Evolutionary conservation across 2,113 vertebrate genomes (phyloP).

Genomic region (Rhadina sibilatrix): DNA sequence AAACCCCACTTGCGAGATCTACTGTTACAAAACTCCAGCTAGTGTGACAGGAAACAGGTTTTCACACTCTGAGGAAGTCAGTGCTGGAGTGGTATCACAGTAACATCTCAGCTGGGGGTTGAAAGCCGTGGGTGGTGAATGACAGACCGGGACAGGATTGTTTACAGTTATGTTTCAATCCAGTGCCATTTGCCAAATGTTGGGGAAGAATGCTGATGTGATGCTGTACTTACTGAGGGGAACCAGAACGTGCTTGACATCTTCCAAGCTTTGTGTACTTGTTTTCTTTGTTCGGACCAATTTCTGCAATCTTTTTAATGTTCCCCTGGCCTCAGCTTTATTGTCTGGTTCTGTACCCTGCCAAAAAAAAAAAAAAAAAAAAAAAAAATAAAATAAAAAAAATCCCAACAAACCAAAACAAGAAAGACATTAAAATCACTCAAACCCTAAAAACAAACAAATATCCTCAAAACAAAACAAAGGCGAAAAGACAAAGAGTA

Average conservation of each 20-base stretch:
- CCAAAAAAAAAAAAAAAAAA: not conserved
- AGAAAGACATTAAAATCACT: not conserved
- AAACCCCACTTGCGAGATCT: not conserved
- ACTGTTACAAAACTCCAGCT: conserved; percentile 20
- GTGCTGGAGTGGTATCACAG: not conserved
- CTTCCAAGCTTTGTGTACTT: conserved; percentile 53
- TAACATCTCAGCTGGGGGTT: not conserved
- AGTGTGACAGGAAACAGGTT: conserved; percentile 23
- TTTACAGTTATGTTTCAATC: conserved; percentile 16
- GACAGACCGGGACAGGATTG: conserved; percentile 34
- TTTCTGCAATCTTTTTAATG: conserved; percentile 79
- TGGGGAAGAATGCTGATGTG: not conserved
- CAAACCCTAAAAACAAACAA: not conserved
- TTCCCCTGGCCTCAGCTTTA: conserved; percentile 70
- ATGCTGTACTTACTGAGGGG: conserved; percentile 68
- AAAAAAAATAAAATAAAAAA: not conserved
- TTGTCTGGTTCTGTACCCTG: conserved; percentile 70
- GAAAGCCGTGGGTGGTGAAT: conserved; percentile 15
- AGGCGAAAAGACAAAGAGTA: not conserved
- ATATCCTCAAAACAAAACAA: too few relatives aligned
- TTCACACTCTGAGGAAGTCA: conserved; percentile 21
- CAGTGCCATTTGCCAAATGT: not conserved
- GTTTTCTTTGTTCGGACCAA: conserved; percentile 76
- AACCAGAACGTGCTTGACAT: conserved; percentile 62
- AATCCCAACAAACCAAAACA: not conserved